These are phyloP conservation scores for Parnassius mnemosyne DNA, from an alignment of 2,888 invertebrate species.

Conservation along the genomic window DNA sequence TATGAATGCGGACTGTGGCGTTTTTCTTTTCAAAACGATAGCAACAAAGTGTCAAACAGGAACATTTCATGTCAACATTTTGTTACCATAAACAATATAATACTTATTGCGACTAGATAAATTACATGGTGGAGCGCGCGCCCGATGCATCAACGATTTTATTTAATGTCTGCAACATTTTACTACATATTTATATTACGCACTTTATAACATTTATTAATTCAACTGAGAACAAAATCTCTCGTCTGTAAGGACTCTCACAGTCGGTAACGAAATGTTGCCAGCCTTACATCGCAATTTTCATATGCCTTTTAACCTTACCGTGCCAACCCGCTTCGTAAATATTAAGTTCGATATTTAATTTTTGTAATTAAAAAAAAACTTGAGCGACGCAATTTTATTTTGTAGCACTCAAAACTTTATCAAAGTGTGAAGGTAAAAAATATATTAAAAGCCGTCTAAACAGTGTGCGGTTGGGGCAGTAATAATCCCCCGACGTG, in stretches of 20 bases:
- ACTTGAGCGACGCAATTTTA: constrained; percentile 48
- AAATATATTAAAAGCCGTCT: constrained; percentile 39
- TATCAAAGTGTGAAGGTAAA: constrained; percentile 50
- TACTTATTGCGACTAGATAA: constrained; percentile 15
- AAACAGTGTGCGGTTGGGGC: constrained; percentile 39
- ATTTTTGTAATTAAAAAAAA: constrained; percentile 58
- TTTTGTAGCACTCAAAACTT: constrained; percentile 46
- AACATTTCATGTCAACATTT: constrained; percentile 16
- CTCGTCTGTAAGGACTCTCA: constrained; percentile 69
- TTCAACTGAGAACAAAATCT: constrained; percentile 65
- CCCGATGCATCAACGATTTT: constrained; percentile 20
- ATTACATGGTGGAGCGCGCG: constrained; percentile 4
- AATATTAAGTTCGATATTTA: constrained; percentile 62
- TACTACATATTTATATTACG: constrained; percentile 27
- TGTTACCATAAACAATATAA: constrained; percentile 10
- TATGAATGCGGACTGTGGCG: constrained; percentile 22
- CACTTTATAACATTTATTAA: constrained; percentile 41
- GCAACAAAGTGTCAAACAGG: constrained; percentile 3
- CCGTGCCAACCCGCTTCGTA: constrained; percentile 57
- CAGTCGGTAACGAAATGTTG: constrained; percentile 64
- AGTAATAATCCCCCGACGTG: constrained; percentile 47
- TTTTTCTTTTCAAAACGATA: constrained; percentile 3
- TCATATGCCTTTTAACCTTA: constrained; percentile 74
- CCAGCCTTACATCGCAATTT: constrained; percentile 76
- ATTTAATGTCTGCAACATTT: constrained; percentile 27